A percentile compares a stretch with the other conserved stretches of the same genome.
Evolutionary conservation across 2,113 vertebrate genomes (phyloP).

Genomic region (Oophaga pumilio): DNA sequence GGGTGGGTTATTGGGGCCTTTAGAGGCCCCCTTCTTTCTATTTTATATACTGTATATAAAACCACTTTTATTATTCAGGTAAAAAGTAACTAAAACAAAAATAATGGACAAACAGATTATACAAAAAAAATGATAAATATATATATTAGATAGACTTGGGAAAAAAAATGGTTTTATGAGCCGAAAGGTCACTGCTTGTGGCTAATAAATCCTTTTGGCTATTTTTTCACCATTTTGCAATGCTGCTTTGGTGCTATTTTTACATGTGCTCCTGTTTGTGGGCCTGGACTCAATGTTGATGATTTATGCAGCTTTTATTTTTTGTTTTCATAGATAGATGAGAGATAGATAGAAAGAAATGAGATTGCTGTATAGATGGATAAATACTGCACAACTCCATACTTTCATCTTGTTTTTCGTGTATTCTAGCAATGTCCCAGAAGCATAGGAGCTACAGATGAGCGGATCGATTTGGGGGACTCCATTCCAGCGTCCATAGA

Average conservation of each 20-base stretch:
- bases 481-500: no score
- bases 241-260: no score
- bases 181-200: no score
- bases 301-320: no score
- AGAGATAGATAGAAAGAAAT: not conserved
- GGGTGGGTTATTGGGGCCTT: not conserved
- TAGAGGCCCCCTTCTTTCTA: not conserved
- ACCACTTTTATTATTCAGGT: not conserved
- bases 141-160: not conserved
- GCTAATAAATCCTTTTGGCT: no score
- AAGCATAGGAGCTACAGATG: no score
- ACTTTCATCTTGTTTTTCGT: no score
- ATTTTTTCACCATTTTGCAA: no score
- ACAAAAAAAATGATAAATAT: not conserved
- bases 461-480: no score
- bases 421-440: no score
- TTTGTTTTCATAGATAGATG: not conserved
- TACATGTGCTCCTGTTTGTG: no score
- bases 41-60: not conserved
- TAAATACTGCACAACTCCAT: not conserved
- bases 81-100: not conserved
- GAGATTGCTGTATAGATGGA: not conserved
- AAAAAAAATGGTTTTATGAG: no score
- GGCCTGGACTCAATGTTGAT: not conserved
- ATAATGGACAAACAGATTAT: not conserved